phyloP scores from a whole-genome alignment of 1,140 invertebrate species.

The Plodia interpunctella region DNA sequence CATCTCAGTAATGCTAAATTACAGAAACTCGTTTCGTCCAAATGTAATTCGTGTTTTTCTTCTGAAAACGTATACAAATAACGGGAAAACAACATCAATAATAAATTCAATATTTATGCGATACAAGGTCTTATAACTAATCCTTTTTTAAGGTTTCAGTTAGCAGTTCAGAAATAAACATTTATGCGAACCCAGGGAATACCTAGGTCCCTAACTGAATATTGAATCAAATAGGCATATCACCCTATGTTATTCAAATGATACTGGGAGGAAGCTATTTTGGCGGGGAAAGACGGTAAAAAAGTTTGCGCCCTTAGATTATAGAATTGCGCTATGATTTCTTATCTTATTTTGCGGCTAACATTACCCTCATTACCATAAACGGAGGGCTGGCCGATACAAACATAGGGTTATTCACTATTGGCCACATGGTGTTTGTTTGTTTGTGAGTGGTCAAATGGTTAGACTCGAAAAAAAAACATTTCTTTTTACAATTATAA shows the following conservation, averaged over 20 bases:
- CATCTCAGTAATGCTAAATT: too few species aligned
- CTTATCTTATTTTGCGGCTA: slow-evolving; percentile 10
- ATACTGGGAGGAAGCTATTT: neutral
- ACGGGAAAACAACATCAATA: too few species aligned
- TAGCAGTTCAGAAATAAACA: neutral
- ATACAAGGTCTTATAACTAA: too few species aligned
- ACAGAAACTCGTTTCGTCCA: too few species aligned
- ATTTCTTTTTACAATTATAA: too few species aligned
- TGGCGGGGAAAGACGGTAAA: neutral
- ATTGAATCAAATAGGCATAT: slow-evolving; percentile 5
- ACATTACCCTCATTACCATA: slow-evolving; percentile 25
- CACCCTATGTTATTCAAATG: slow-evolving; percentile 11
- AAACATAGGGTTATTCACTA: too few species aligned
- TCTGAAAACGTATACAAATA: neutral
- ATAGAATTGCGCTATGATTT: neutral
- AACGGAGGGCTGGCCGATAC: slow-evolving; percentile 20
- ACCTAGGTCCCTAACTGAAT: slow-evolving; percentile 5
- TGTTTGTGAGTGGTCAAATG: too few species aligned
- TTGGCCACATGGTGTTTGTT: too few species aligned
- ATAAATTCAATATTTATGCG: too few species aligned
- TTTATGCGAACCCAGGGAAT: neutral
- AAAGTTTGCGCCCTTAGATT: neutral
- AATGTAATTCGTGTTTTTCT: neutral
- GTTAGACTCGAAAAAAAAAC: too few species aligned
- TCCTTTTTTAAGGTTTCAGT: too few species aligned